Base-by-base conservation (phyloP, 2,888 invertebrate species). In the Callyntrura sp. region DNA sequence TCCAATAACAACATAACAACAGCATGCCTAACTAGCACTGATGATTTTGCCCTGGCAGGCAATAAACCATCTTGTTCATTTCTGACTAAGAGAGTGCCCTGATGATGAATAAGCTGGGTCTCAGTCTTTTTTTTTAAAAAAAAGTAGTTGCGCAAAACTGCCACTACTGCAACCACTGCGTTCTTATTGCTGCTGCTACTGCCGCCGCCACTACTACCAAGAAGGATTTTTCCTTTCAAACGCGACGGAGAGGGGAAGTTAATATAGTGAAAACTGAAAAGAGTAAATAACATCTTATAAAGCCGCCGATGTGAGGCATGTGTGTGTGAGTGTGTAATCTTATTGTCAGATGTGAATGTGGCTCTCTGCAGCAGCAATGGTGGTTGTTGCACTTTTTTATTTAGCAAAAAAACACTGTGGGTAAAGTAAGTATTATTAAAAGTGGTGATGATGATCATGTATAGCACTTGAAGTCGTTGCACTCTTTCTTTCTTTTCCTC, bases 371-470 rank as follows among this genome's bases (percentile, higher is more conserved):
- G 17, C 20, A 9, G 62, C 11, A 6, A 17, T 62, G 62, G 25
- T 62, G 81, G 79, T 81, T 88, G 55, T 88, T 88, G 83, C 78
- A 88, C 83, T 73, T 88, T 88, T 82, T 76, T 23, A 83, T 88
- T 82, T 62, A 12, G 23, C 17, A 73, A 20, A 73, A 23, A 73
- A 73, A 73, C 35, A 65, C 14, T n/a, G 17, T n/a, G 17, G 8
- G 55, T 55, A n/a, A 55, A 55, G 11, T 51, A 51, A n/a, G 51
- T 51, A 51, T 51, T 51, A 51, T 51, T 51, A 51, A 2, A 35
- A 35, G 35, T 35, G 35, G 35, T 35, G 35, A 35, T 35, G 35
- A 35, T 35, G 35, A 35, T 35, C 35, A 35, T 35, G 35, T 35
- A 35, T 35, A 60, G 20, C 9, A 60, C 17, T 5, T 60, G 35